phyloP scores from a whole-genome alignment of 2,888 invertebrate genomes.

The Drosophila gaucha region DNA sequence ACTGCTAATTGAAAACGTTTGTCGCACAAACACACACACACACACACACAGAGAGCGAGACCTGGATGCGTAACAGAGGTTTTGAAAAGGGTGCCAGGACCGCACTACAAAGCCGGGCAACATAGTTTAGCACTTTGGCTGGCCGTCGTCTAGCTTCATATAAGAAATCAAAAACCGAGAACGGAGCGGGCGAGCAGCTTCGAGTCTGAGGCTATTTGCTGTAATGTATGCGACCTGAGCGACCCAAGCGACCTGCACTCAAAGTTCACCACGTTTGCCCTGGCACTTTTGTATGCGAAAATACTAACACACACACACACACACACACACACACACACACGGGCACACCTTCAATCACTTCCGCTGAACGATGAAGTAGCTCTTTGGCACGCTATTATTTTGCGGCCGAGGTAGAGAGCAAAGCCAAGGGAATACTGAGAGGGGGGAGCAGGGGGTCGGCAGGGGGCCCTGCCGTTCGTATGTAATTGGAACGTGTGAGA shows the following conservation, averaged over 20 bases:
- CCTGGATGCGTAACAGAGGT: constrained; percentile 61
- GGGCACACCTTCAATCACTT: constrained; percentile 83
- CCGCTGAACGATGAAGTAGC: constrained; percentile 84
- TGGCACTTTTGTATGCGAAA: constrained; percentile 69
- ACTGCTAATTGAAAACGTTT: constrained; percentile 84
- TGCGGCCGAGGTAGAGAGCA: constrained; percentile 33
- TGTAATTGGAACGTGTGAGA: constrained; percentile 84
- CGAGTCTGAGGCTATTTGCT: constrained; percentile 18
- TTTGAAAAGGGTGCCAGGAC: constrained; percentile 69
- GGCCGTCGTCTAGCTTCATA: constrained; percentile 49
- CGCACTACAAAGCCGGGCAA: constrained; percentile 79
- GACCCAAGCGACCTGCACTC: constrained; percentile 75
- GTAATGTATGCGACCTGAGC: constrained; percentile 52
- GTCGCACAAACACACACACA: constrained; percentile 67
- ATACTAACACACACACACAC: constrained; percentile 49
- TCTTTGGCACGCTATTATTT: constrained; percentile 84
- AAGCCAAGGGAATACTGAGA: not conserved
- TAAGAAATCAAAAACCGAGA: constrained; percentile 67
- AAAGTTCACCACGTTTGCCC: constrained; percentile 67
- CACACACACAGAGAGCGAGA: constrained; percentile 12
- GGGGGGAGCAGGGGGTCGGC: not conserved
- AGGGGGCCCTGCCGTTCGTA: constrained; percentile 34
- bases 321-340: constrained; percentile 37
- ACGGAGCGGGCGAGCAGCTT: not conserved
- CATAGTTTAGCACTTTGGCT: constrained; percentile 83